These are phyloP conservation scores for Mactra quadrangularis DNA, from an alignment of 1,140 invertebrate species.

Conservation along the genomic window DNA sequence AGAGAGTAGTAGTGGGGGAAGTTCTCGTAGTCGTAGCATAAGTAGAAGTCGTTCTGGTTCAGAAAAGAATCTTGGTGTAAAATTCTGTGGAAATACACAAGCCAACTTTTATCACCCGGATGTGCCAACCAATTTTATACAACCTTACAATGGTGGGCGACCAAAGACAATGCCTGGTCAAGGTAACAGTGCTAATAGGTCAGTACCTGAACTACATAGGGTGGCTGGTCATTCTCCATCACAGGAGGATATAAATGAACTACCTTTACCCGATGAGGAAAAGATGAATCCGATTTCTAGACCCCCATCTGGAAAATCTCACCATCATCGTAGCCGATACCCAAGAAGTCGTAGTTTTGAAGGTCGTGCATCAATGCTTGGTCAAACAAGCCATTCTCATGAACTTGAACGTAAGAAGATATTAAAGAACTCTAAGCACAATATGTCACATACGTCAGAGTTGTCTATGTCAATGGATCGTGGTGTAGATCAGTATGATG, in stretches of 20 bases:
- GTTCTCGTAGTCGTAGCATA: constrained; percentile 65
- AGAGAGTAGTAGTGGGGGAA: constrained; percentile 53
- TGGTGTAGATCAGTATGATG: constrained; percentile 56
- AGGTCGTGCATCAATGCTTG: constrained; percentile 68
- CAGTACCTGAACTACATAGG: constrained; percentile 69
- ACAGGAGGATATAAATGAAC: constrained; percentile 56
- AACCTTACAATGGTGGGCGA: constrained; percentile 35
- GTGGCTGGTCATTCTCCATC: constrained; percentile 17
- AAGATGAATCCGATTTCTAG: constrained; percentile 81
- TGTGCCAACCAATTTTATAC: constrained; percentile 54
- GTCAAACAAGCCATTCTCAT: constrained; percentile 34
- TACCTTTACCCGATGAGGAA: constrained; percentile 74
- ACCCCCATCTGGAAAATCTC: constrained; percentile 62
- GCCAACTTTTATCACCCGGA: constrained; percentile 61
- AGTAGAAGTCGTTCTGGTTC: constrained; percentile 75
- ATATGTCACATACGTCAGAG: constrained; percentile 38
- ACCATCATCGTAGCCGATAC: constrained; percentile 66
- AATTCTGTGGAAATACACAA: constrained; percentile 71
- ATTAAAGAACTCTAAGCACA: constrained; percentile 44
- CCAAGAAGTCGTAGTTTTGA: constrained; percentile 80
- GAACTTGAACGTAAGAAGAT: constrained; percentile 48
- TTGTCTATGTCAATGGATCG: constrained; percentile 57
- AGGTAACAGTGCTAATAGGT: constrained; percentile 49
- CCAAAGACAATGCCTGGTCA: constrained; percentile 26
- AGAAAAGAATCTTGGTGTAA: constrained; percentile 77